phyloP scores from a whole-genome alignment of 2,888 invertebrate genomes.

The Pelosia muscerda region DNA sequence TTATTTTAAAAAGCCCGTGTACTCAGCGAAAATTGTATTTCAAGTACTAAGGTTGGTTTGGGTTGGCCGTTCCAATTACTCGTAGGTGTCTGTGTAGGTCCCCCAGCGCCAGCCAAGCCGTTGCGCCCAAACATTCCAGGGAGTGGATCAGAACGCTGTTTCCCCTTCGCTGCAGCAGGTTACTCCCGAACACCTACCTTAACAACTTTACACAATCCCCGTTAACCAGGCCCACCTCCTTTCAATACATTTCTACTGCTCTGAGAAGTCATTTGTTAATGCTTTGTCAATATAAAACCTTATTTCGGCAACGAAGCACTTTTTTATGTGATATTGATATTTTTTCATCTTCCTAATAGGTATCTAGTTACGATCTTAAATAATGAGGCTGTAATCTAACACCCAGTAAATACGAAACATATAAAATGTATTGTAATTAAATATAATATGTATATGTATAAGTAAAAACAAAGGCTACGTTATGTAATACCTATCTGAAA shows the following conservation, averaged over 20 bases:
- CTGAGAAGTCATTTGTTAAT: slow-evolving; percentile 63
- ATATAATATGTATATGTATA: no score
- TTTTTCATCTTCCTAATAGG: slow-evolving; percentile 18
- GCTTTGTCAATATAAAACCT: slow-evolving; percentile 54
- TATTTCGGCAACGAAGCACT: slow-evolving; percentile 48
- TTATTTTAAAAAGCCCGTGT: slow-evolving; percentile 1
- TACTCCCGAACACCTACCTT: slow-evolving; percentile 69
- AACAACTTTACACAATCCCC: slow-evolving; percentile 80
- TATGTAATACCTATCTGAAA: not conserved
- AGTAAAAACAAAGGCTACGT: not conserved
- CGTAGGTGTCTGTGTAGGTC: slow-evolving; percentile 76
- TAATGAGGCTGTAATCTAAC: not conserved
- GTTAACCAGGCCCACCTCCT: slow-evolving; percentile 70
- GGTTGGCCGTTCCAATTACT: slow-evolving; percentile 41
- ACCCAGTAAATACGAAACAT: not conserved
- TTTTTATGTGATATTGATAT: slow-evolving; percentile 32
- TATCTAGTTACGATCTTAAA: not conserved
- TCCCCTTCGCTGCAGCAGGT: slow-evolving; percentile 70
- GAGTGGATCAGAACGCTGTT: slow-evolving; percentile 76
- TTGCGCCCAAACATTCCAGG: slow-evolving; percentile 74
- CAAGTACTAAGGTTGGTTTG: not conserved
- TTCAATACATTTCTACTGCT: slow-evolving; percentile 64
- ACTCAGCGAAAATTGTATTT: not conserved
- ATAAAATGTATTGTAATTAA: not conserved
- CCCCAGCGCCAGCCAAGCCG: slow-evolving; percentile 73